phyloP scores from a whole-genome alignment of 2,797 vertebrate species.

The Hyperoplus immaculatus region DNA sequence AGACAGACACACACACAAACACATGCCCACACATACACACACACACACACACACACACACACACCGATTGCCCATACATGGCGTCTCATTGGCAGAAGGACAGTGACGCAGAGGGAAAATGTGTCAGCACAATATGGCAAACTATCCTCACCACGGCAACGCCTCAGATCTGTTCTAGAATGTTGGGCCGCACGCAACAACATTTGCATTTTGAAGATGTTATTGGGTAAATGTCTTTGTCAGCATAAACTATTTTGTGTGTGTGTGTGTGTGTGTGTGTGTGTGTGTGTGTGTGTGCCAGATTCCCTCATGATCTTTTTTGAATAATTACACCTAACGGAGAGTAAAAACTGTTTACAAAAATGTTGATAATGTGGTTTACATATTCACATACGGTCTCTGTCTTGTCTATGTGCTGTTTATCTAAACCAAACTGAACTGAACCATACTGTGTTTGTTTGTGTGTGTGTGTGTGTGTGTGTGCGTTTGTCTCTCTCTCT shows the following conservation, averaged over 20 bases:
- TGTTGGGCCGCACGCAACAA: slow-evolving; percentile 34
- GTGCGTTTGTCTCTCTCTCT: no score
- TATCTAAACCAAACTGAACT: slow-evolving; percentile 13
- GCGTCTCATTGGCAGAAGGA: slow-evolving; percentile 64
- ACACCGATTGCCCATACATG: slow-evolving; percentile 5
- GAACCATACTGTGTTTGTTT: slow-evolving; percentile 11
- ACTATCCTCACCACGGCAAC: slow-evolving; percentile 51
- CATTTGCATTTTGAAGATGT: slow-evolving; percentile 21
- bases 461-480: no score
- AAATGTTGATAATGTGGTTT: neutral
- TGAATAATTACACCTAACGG: slow-evolving; percentile 4
- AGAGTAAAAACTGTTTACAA: neutral
- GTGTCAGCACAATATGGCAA: slow-evolving; percentile 75
- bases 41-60: slow-evolving; percentile 1
- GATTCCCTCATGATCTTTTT: slow-evolving; percentile 15
- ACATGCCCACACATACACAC: neutral
- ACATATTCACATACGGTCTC: slow-evolving; percentile 2
- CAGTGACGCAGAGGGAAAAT: slow-evolving; percentile 69
- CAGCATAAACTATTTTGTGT: neutral
- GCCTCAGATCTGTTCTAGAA: slow-evolving; percentile 57
- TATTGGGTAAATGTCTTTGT: slow-evolving; percentile 36
- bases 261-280: no score
- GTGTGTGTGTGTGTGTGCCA: no score
- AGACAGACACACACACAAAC: neutral
- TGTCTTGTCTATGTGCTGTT: slow-evolving; percentile 15